Base-by-base conservation (phyloP, 2,113 vertebrate species). In the Zeus faber region DNA sequence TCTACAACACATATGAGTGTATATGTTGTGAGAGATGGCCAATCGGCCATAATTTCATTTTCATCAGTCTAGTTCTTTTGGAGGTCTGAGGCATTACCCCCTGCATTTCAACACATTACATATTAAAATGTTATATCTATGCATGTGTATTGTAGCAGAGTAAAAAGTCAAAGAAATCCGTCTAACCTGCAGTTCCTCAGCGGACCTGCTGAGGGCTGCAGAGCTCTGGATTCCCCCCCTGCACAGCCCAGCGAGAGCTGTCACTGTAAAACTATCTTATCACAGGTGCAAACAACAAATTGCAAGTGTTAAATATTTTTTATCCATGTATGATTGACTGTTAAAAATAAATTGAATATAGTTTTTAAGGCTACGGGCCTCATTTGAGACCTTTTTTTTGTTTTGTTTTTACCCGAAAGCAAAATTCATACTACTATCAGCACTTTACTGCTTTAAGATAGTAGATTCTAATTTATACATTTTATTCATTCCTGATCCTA, bases 201-300 rank as follows among this genome's bases (percentile, higher is more conserved):
- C n/a, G 31, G 47, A 29, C 77, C 85, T 82, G 76, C 56, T 69
- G 79, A 57, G 72, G 82, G 79, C 82, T 17, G 73, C 66, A 87
- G 72, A 85, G 77, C 2, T 58, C 53, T 65, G 51, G 44, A 25
- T 24, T 76, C 62, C 33, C n/a, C n/a, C n/a, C n/a, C n/a, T n/a
- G n/a, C n/a, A n/a, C n/a, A n/a, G n/a, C n/a, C n/a, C n/a, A n/a
- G n/a, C n/a, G n/a, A n/a, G n/a, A n/a, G n/a, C n/a, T n/a, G n/a
- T n/a, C n/a, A n/a, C n/a, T n/a, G n/a, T n/a, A n/a, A n/a, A n/a
- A n/a, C n/a, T n/a, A n/a, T n/a, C n/a, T n/a, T n/a, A n/a, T n/a
- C n/a, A n/a, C n/a, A n/a, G n/a, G n/a, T n/a, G n/a, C n/a, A n/a
- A n/a, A n/a, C n/a, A n/a, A n/a, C n/a, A n/a, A n/a, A n/a, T n/a